A percentile compares a stretch with the other conserved stretches of the same genome.
phyloP scores from a whole-genome alignment of 2,888 invertebrate species.

The Amorpha juglandis region DNA sequence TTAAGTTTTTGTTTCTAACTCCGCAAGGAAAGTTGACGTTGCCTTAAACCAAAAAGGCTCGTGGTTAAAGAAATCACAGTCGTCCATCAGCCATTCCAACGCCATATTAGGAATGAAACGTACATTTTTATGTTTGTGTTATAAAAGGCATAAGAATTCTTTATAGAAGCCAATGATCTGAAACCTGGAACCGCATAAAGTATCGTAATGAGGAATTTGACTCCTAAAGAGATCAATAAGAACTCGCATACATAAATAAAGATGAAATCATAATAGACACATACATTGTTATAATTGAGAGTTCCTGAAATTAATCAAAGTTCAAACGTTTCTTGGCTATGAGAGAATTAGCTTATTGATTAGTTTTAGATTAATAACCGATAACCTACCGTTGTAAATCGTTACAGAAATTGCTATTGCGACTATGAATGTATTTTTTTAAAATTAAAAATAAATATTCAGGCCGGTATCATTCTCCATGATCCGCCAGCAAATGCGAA shows the following conservation, averaged over 20 bases:
- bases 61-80: constrained; percentile 79
- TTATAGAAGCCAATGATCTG: constrained; percentile 60
- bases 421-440: too few relatives aligned
- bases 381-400: too few relatives aligned
- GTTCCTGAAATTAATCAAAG: not conserved
- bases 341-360: not conserved
- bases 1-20: constrained; percentile 71
- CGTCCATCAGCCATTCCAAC: constrained; percentile 56
- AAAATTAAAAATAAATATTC: too few relatives aligned
- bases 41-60: constrained; percentile 66
- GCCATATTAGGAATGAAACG: constrained; percentile 71
- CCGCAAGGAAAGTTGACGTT: constrained; percentile 75
- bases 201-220: constrained; percentile 52
- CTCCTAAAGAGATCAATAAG: constrained; percentile 34
- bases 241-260: constrained; percentile 32
- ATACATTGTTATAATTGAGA: not conserved
- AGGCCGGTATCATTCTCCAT: too few relatives aligned
- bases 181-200: constrained; percentile 40
- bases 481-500: too few relatives aligned
- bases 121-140: constrained; percentile 63
- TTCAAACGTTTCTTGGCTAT: not conserved
- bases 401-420: too few relatives aligned
- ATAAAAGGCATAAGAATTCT: constrained; percentile 66
- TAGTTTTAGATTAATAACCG: not conserved
- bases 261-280: constrained; percentile 22